These are phyloP conservation scores for Micromussa lordhowensis DNA, from an alignment of 92 coral and sea anemone genomes.

Conservation along the genomic window DNA sequence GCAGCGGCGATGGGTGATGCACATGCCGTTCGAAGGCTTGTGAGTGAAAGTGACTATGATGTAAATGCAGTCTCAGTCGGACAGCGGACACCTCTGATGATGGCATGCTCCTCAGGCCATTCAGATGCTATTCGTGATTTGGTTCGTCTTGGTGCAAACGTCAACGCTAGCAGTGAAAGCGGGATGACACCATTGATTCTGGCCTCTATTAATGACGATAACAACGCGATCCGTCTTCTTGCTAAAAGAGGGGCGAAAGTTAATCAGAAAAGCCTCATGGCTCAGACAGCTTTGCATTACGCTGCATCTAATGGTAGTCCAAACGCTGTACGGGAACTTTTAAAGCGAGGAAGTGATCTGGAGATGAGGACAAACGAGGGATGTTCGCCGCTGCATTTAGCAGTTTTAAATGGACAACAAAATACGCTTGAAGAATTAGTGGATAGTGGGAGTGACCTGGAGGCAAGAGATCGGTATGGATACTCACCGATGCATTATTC, in stretches of 20 bases:
- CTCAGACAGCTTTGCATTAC: slow-evolving; percentile 74
- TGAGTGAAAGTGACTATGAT: slow-evolving; percentile 54
- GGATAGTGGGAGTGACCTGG: slow-evolving; percentile 62
- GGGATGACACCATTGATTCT: slow-evolving; percentile 73
- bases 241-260: slow-evolving; percentile 66
- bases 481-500: slow-evolving; percentile 74
- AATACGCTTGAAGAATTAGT: slow-evolving; percentile 49
- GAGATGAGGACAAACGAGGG: slow-evolving; percentile 63
- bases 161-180: slow-evolving; percentile 62
- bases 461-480: slow-evolving; percentile 60
- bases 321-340: slow-evolving; percentile 51
- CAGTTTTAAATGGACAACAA: slow-evolving; percentile 63
- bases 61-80: slow-evolving; percentile 56
- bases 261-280: slow-evolving; percentile 31
- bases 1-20: slow-evolving; percentile 74
- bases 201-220: slow-evolving; percentile 63
- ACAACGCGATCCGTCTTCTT: slow-evolving; percentile 45
- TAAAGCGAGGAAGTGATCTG: slow-evolving; percentile 38
- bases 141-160: slow-evolving; percentile 69
- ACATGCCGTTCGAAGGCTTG: slow-evolving; percentile 54
- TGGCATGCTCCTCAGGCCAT: slow-evolving; percentile 85
- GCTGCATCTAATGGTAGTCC: slow-evolving; percentile 76
- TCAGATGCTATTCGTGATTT: slow-evolving; percentile 53
- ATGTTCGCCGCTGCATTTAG: slow-evolving; percentile 74
- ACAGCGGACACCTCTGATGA: slow-evolving; percentile 74